These are phyloP conservation scores for Drosophila birchii DNA, from an alignment of 2,888 invertebrate species.

Conservation along the genomic window DNA sequence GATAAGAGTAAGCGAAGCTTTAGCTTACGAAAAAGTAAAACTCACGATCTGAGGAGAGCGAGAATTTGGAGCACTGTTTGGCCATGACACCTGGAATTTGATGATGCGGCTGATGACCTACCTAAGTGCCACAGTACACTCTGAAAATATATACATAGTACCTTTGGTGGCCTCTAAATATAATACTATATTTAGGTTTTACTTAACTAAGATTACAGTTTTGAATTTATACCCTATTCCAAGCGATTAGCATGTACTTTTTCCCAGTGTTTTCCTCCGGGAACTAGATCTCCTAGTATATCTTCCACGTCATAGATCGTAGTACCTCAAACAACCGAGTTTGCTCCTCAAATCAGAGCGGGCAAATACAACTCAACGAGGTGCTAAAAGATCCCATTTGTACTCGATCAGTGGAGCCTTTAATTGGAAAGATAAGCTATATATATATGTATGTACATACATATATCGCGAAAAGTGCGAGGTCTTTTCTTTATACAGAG, in stretches of 20 bases:
- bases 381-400: slow-evolving; percentile 68
- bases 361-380: slow-evolving; percentile 63
- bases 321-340: slow-evolving; percentile 3
- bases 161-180: no score
- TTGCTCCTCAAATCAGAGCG: slow-evolving; percentile 61
- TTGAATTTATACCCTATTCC: background rate
- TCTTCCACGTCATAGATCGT: slow-evolving; percentile 21
- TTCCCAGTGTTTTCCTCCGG: background rate
- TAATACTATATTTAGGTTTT: background rate
- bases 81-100: slow-evolving; percentile 17
- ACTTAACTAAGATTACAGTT: background rate
- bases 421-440: slow-evolving; percentile 48
- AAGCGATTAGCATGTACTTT: background rate
- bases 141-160: background rate
- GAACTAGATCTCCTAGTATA: background rate
- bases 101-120: slow-evolving; percentile 2
- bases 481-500: slow-evolving; percentile 23
- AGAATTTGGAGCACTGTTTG: slow-evolving; percentile 49
- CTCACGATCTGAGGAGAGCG: slow-evolving; percentile 47
- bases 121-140: background rate
- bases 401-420: slow-evolving; percentile 37
- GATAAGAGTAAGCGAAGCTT: slow-evolving; percentile 28
- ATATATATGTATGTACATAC: background rate
- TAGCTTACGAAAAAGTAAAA: slow-evolving; percentile 37
- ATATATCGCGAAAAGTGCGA: slow-evolving; percentile 38